Conservation (phyloP, 2,888 invertebrate genomes). For the Tachina grossa region DNA sequence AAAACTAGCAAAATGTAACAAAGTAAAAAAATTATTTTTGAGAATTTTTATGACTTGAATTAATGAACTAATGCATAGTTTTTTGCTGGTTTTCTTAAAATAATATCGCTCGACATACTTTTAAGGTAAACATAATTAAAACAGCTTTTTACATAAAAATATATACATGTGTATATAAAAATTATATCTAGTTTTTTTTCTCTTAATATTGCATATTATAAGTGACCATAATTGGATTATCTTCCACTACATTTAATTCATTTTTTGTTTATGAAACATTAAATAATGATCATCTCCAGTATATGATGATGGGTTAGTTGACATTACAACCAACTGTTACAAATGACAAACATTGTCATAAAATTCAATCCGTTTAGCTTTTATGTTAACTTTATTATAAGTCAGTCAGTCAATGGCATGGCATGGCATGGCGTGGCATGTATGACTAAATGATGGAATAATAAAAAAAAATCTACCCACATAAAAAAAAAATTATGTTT, state of each 20-base stretch:
- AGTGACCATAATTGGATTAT: conserved; percentile 83
- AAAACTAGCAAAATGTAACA: too few species aligned
- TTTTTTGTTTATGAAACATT: conserved; percentile 73
- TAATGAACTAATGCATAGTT: conserved; percentile 48
- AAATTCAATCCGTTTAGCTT: conserved; percentile 64
- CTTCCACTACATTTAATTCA: conserved; percentile 82
- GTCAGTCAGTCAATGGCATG: background rate
- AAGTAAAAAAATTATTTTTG: conserved; percentile 34
- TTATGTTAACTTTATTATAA: conserved; percentile 28
- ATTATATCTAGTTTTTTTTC: background rate
- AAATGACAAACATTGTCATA: conserved; percentile 60
- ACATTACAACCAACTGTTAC: conserved; percentile 67
- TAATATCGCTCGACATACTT: conserved; percentile 57
- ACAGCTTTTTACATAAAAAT: background rate
- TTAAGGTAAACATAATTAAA: conserved; percentile 44
- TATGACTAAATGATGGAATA: conserved; percentile 32
- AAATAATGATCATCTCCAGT: conserved; percentile 70
- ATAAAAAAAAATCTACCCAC: conserved; percentile 32
- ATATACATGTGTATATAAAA: background rate
- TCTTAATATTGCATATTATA: conserved; percentile 78
- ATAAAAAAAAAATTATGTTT: conserved; percentile 16
- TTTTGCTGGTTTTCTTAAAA: background rate
- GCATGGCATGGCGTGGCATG: background rate
- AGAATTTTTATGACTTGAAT: conserved; percentile 1
- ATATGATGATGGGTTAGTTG: conserved; percentile 66